Base-by-base conservation (phyloP, 2,888 invertebrate genomes). In the Bruchidius siliquastri region DNA sequence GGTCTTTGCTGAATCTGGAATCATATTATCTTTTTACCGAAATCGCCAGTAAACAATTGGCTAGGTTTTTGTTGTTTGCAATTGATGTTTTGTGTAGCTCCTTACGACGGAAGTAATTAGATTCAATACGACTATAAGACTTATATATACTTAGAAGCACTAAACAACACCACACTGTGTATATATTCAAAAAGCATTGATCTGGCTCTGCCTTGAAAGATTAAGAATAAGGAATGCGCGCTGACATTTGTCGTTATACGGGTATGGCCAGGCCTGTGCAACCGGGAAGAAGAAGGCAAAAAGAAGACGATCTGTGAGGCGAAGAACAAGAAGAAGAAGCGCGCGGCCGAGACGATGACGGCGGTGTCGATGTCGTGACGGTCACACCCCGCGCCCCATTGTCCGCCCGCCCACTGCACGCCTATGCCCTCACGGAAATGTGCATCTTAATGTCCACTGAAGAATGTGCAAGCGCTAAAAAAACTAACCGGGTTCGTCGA, bases 351-450 rank as follows among this genome's bases (percentile, higher is more conserved):
- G 75, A 72, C 73, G 78, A n/a, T n/a, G n/a, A n/a, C n/a, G n/a
- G 18, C 49, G 49, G 6, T 49, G 49, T 49, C 49, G 78, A 77
- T 78, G 78, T 79, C 79, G 79, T 79, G 79, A 79, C 77, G 72
- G 78, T 77, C 78, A 77, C 79, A 78, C 79, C 79, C 78, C 74
- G 74, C 75, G 77, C 76, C 79, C 77, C 73, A 78, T 79, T 79
- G 79, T 79, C 78, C 76, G 67, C 71, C 77, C 79, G 78, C 79
- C 79, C 77, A 79, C 79, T 73, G 78, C 77, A 79, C 79, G 79
- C 79, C 79, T 76, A 79, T 78, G 77, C 77, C 71, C 67, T 71
- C 72, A 49, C 49, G 49, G 49, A 49, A 49, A 49, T 49, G 18
- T 77, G 74, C 77, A 76, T 77, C 76, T 77, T 77, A 75, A 74